These are phyloP conservation scores for Ondatra zibethicus DNA, from an alignment of 2,113 vertebrate species.

Conservation along the genomic window DNA sequence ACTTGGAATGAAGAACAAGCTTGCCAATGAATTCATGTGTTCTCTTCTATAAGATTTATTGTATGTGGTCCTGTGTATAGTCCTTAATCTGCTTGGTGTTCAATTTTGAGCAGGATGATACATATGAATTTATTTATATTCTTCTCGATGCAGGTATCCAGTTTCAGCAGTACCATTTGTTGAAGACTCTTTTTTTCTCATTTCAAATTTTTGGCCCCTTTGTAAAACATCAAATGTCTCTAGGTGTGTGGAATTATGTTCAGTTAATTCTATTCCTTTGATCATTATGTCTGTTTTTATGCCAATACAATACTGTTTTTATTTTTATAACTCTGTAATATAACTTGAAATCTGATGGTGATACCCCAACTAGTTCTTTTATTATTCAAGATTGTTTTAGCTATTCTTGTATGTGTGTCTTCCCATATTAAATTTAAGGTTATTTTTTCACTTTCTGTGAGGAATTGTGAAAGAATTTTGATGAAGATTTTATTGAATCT, in stretches of 20 bases:
- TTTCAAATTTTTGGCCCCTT: background rate
- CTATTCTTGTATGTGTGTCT: background rate
- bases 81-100: background rate
- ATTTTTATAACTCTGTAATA: background rate
- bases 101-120: background rate
- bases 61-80: background rate
- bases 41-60: background rate
- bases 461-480: background rate
- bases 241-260: background rate
- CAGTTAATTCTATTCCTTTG: background rate
- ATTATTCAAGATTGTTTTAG: background rate
- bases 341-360: background rate
- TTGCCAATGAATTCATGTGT: background rate
- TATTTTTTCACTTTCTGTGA: background rate
- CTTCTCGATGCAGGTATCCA: background rate
- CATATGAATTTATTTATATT: background rate
- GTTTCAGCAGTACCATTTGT: background rate
- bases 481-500: background rate
- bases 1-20: background rate
- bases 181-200: background rate
- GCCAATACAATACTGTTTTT: background rate
- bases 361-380: background rate
- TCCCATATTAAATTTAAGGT: background rate
- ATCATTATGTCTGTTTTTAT: background rate
- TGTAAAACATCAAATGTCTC: background rate